phyloP scores from a whole-genome alignment of 2,797 vertebrate genomes.

The Sebastolobus alascanus region DNA sequence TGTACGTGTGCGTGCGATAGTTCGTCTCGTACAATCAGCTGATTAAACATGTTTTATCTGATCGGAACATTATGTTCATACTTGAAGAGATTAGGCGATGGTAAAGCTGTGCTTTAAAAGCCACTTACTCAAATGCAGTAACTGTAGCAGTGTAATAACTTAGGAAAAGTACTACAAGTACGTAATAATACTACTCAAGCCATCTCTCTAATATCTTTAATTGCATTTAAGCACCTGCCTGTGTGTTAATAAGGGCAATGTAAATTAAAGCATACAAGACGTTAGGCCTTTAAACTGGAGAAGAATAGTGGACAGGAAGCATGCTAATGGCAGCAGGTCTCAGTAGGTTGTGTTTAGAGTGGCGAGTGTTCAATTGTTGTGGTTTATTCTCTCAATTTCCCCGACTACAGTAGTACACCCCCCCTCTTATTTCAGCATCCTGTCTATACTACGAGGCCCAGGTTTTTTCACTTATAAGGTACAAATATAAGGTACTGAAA shows the following conservation, averaged over 20 bases:
- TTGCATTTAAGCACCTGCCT: not conserved
- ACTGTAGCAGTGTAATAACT: not conserved
- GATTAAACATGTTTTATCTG: constrained; percentile 52
- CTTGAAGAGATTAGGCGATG: constrained; percentile 13
- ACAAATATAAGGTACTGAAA: constrained; percentile 16
- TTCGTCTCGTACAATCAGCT: constrained; percentile 9
- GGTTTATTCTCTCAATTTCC: constrained; percentile 68
- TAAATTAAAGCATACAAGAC: not conserved
- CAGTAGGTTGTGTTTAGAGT: constrained; percentile 46
- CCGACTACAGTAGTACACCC: constrained; percentile 49
- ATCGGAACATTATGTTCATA: constrained; percentile 50
- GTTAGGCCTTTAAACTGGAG: not conserved
- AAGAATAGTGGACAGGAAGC: constrained; percentile 65
- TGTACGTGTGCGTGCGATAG: not conserved
- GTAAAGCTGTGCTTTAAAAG: constrained; percentile 6
- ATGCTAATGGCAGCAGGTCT: constrained; percentile 33
- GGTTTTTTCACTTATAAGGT: constrained; percentile 31
- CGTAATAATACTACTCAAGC: not conserved
- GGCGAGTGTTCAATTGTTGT: constrained; percentile 64
- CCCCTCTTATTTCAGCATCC: constrained; percentile 68
- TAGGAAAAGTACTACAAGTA: not conserved
- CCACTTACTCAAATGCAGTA: not conserved
- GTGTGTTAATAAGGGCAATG: not conserved
- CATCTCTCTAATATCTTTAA: not conserved
- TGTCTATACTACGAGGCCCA: constrained; percentile 55